Evolutionary conservation across 2,113 vertebrate genomes (phyloP).

Genomic region (Corydoras sp.): DNA sequence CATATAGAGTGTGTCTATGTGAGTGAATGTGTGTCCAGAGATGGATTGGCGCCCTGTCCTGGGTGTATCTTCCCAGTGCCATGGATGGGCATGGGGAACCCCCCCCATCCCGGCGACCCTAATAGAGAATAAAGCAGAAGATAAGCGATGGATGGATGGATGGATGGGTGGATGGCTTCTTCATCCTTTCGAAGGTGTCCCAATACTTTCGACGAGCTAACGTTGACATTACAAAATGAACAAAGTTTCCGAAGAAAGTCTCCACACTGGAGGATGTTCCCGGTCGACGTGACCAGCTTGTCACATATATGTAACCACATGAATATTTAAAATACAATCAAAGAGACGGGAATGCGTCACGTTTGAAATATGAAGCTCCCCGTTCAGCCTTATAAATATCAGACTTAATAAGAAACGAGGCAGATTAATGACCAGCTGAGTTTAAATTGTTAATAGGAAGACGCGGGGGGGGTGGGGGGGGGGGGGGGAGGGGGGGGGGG

Average conservation of each 20-base stretch:
- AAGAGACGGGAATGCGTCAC: slow-evolving; percentile 35
- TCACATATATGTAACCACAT: slow-evolving; percentile 39
- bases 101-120: too few species aligned
- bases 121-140: too few species aligned
- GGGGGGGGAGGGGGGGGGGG: not conserved
- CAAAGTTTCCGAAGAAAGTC: slow-evolving; percentile 34
- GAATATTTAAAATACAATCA: slow-evolving; percentile 45
- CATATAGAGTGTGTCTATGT: too few species aligned
- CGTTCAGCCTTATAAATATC: slow-evolving; percentile 46
- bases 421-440: slow-evolving; percentile 44
- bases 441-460: slow-evolving; percentile 48
- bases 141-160: too few species aligned
- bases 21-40: too few species aligned
- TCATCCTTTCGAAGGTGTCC: too few species aligned
- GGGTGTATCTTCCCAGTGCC: too few species aligned
- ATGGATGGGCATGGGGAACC: too few species aligned
- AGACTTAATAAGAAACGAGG: slow-evolving; percentile 43
- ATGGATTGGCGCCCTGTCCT: too few species aligned
- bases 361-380: slow-evolving; percentile 46
- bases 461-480: slow-evolving; percentile 13
- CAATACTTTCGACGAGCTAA: not conserved
- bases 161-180: too few species aligned
- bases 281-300: slow-evolving; percentile 26
- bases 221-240: not conserved
- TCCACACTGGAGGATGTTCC: slow-evolving; percentile 22